These are phyloP conservation scores for Gymnarchus niloticus DNA, from an alignment of 2,113 vertebrate species.

Conservation along the genomic window DNA sequence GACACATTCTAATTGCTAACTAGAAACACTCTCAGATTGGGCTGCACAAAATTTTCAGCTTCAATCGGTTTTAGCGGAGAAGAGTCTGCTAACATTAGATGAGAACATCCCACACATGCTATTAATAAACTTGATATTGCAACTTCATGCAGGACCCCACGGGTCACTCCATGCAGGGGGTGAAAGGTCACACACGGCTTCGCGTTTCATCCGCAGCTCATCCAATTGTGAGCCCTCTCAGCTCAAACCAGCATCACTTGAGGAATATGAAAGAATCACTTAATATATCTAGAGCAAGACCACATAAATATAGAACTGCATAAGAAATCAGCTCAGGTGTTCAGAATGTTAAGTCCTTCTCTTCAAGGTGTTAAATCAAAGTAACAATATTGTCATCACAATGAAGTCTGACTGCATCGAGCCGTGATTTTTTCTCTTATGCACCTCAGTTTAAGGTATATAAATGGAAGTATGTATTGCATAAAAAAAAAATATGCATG, in stretches of 20 bases:
- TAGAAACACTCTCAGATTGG: neutral
- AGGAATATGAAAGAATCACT: neutral
- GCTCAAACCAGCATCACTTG: neutral
- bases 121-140: conserved; percentile 21
- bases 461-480: neutral
- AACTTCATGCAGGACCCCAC: neutral
- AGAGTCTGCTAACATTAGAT: neutral
- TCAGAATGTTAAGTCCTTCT: conserved; percentile 6
- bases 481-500: neutral
- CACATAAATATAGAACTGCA: neutral
- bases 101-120: neutral
- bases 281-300: neutral
- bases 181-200: neutral
- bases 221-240: neutral
- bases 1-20: neutral
- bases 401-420: neutral
- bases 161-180: neutral
- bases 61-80: neutral
- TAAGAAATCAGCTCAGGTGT: neutral
- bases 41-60: neutral
- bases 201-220: conserved; percentile 21
- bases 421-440: neutral
- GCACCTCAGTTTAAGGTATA: neutral
- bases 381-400: neutral
- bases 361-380: neutral